Evolutionary conservation across 2,113 vertebrate species (phyloP).

Genomic region (Malurus elegans): DNA sequence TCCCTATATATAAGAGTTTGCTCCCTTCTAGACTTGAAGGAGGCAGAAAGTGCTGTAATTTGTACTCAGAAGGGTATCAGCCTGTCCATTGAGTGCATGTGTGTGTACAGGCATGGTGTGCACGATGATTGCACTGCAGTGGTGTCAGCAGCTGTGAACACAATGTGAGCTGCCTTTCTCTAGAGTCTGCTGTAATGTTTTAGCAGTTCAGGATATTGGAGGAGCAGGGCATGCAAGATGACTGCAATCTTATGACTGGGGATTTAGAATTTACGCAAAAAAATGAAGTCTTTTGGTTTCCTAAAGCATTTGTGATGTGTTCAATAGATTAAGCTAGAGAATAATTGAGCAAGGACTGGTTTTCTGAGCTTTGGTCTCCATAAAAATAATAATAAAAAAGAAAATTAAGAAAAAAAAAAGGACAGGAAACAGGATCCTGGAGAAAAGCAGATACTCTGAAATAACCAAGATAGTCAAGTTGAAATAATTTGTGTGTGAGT

Average conservation of each 20-base stretch:
- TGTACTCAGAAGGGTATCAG: neutral
- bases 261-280: neutral
- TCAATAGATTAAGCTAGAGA: neutral
- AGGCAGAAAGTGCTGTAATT: neutral
- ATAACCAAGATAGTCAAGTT: neutral
- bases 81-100: neutral
- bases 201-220: neutral
- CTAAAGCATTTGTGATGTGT: neutral
- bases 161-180: neutral
- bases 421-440: rapidly evolving
- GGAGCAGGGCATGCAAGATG: neutral
- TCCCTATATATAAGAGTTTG: neutral
- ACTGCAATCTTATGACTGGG: neutral
- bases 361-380: neutral
- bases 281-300: neutral
- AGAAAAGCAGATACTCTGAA: neutral
- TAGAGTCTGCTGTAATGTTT: neutral
- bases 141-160: neutral
- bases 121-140: neutral
- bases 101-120: too few relatives aligned
- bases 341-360: neutral
- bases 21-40: neutral
- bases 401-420: neutral
- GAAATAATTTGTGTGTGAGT: neutral
- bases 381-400: neutral